These are phyloP conservation scores for Odobenus rosmarus DNA, from an alignment of 2,113 vertebrate genomes.

Conservation along the genomic window DNA sequence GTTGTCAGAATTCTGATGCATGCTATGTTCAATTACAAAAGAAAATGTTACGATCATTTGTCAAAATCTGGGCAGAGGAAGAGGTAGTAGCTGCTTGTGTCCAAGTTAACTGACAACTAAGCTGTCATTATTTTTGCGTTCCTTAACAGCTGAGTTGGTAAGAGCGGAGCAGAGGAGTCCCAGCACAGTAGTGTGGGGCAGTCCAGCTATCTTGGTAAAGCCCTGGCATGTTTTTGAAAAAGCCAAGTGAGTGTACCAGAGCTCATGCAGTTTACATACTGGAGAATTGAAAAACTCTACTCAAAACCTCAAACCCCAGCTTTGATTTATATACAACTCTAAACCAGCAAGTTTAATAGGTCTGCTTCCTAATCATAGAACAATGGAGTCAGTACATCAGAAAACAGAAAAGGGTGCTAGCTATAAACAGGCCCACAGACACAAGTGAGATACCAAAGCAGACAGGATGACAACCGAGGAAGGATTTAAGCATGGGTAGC, in stretches of 20 bases:
- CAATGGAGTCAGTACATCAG: not conserved
- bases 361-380: not conserved
- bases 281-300: not conserved
- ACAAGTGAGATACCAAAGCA: not conserved
- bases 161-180: not conserved
- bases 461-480: not conserved
- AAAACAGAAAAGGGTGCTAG: not conserved
- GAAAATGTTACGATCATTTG: not conserved
- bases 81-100: not conserved
- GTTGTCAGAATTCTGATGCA: not conserved
- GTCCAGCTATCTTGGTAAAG: not conserved
- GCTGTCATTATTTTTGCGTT: not conserved
- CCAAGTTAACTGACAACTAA: not conserved
- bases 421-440: not conserved
- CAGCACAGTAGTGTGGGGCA: not conserved
- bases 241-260: not conserved
- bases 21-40: not conserved
- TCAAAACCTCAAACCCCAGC: not conserved
- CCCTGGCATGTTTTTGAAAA: not conserved
- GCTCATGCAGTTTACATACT: not conserved
- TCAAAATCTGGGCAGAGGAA: not conserved
- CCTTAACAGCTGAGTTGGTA: not conserved
- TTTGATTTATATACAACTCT: not conserved
- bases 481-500: not conserved
- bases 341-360: not conserved